Conservation (phyloP, 2,797 vertebrate genomes). For the Clarias fuscus region DNA sequence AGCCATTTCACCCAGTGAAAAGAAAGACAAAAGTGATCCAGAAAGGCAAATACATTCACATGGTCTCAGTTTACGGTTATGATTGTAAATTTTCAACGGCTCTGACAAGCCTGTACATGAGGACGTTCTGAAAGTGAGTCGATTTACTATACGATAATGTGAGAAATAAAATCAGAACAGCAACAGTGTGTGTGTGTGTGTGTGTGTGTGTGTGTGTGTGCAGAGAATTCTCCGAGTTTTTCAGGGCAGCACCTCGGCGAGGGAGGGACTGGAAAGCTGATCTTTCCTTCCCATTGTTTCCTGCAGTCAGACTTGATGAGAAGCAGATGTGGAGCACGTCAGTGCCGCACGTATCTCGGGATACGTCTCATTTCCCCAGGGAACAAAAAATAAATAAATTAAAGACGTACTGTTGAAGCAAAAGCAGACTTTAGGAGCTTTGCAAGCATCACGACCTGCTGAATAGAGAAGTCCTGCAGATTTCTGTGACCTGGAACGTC, state of each 20-base stretch:
- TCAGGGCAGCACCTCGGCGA: slow-evolving; percentile 13
- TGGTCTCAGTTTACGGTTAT: too few species aligned
- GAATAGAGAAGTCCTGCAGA: neutral
- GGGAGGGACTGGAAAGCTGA: slow-evolving; percentile 34
- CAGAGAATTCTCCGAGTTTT: neutral
- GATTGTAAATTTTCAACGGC: neutral
- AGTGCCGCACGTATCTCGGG: slow-evolving; percentile 59
- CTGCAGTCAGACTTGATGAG: slow-evolving; percentile 62
- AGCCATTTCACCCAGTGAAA: neutral
- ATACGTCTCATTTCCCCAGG: slow-evolving; percentile 61
- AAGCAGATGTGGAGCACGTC: slow-evolving; percentile 72
- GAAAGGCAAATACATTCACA: neutral
- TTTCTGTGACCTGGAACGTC: neutral
- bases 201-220: neutral
- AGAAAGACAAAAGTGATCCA: neutral
- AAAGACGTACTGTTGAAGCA: slow-evolving; percentile 24
- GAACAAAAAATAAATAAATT: slow-evolving; percentile 36
- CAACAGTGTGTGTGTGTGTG: neutral
- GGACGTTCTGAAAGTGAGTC: neutral
- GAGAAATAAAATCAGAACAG: neutral
- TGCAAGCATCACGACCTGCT: slow-evolving; percentile 41
- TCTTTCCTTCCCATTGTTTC: slow-evolving; percentile 44
- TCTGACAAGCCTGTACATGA: neutral
- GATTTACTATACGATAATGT: neutral
- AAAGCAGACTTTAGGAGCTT: slow-evolving; percentile 56